Base-by-base conservation (phyloP, 2,797 vertebrate species). In the Siniperca scherzeri region DNA sequence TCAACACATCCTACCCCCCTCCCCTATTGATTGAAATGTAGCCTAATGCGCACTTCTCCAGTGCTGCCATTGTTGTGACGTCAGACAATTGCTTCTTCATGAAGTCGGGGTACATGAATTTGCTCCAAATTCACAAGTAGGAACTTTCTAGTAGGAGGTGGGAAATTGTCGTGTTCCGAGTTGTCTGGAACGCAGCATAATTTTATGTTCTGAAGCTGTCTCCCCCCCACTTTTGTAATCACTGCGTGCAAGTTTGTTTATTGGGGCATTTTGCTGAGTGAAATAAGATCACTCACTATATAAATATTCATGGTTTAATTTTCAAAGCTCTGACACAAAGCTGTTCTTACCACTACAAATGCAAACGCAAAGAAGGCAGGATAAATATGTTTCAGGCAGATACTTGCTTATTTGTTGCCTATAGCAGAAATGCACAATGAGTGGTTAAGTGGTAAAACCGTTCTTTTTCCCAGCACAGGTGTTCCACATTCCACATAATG, bases 401-500 rank as follows among this genome's bases (percentile, higher is more conserved):
- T 61, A 33, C 42, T 44, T 64, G 40, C 56, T 81, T 71, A 70
- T 81, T 82, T 81, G 73, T 77, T 81, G 70, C 77, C 60, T 68
- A 4, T 70, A 69, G 68, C 77, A 78, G 70, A 72, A 80, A 55
- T 12, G 10, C 53, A 78, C 33, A 38, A 59, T 72, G 81, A 74
- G 68, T 61, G 78, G 50, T 69, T 79, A 78, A 85, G 70, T 74
- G 79, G 77, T 67, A 53, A 83, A 81, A 69, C 22, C 44, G 42
- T 59, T 52, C 22, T 42, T 78, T 84, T 70, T 88, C 80, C 82
- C 81, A 61, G 73, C 79, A 88, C 89, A 92, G 91, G 92, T 93
- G 90, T 91, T 92, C 80, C 69, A 91, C 83, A 89, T 93, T 88
- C 74, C 77, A 65, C 75, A 79, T 90, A 93, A 94, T 91, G 88